These are phyloP conservation scores for Neoitamus cyanurus DNA, from an alignment of 2,888 invertebrate genomes.

Conservation along the genomic window DNA sequence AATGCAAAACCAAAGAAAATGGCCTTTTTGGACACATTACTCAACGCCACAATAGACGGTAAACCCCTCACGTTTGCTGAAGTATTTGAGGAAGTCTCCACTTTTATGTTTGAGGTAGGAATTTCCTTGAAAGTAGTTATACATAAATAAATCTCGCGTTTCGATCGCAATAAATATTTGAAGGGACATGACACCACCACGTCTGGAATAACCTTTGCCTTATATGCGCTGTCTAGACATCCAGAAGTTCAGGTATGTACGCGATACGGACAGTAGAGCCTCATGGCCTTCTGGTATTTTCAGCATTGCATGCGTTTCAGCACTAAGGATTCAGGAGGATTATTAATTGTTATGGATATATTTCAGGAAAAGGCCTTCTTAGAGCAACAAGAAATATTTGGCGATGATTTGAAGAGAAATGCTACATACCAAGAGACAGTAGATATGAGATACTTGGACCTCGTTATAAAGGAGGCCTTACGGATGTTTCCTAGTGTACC, in stretches of 20 bases:
- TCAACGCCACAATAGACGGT: conserved; percentile 59
- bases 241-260: conserved; percentile 68
- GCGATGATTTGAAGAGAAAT: conserved; percentile 57
- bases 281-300: not conserved
- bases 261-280: not conserved
- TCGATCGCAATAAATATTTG: conserved; percentile 19
- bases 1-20: conserved; percentile 53
- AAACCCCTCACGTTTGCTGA: conserved; percentile 58
- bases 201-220: conserved; percentile 69
- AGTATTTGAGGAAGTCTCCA: conserved; percentile 63
- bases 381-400: conserved; percentile 68
- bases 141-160: not conserved
- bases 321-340: not conserved
- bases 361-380: conserved; percentile 66
- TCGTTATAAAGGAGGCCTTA: conserved; percentile 61
- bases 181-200: conserved; percentile 73
- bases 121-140: too few species aligned
- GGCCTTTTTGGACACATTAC: conserved; percentile 62
- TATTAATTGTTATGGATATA: not conserved
- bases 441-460: conserved; percentile 63
- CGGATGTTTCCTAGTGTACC: conserved; percentile 64
- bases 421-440: conserved; percentile 60
- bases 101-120: conserved; percentile 63
- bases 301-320: not conserved
- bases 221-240: conserved; percentile 68